Base-by-base conservation (phyloP, 2,888 invertebrate genomes). In the Dryobota labecula region DNA sequence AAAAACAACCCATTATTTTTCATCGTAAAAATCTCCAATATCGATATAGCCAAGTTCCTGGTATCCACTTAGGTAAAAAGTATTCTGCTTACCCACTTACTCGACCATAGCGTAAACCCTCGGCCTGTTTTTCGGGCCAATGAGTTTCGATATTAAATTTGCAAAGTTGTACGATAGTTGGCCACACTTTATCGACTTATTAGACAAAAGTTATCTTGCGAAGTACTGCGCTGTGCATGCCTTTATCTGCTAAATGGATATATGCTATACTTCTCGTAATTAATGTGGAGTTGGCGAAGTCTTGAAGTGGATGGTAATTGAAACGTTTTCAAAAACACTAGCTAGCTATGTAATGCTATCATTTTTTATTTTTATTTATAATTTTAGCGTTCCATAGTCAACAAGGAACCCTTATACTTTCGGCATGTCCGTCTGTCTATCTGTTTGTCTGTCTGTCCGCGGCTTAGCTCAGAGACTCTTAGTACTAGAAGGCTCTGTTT, bases 71-170 rank as follows among this genome's bases (percentile, higher is more conserved):
- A 64, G 11, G 63, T 67, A 51, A 58, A 82, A 82, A 76, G 56
- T 75, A 79, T 80, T 77, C 70, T 82, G 80, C 84, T 70, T 82
- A 78, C 67, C 79, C 73, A 69, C 63, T 70, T 70, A 75, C 53
- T 77, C 76, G 73, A 65, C 71, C 75, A 73, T 80, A 71, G 63
- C 73, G 61, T 78, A 70, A 73, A 83, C 80, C 79, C 73, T 69
- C 62, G 73, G 71, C 80, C 83, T 86, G 85, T 89, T 87, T 88
- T 90, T 88, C 90, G 85, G 88, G 75, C 86, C 87, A 88, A 82
- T 87, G 88, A 84, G 76, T 83, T 85, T 80, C 84, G 85, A 86
- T 89, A 87, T 89, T 88, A 89, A 89, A 89, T 89, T 87, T 83
- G 73, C 79, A 73, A 86, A 89, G 82, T 89, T 89, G 68, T 73